Base-by-base conservation (phyloP, 2,888 invertebrate species). In the Yponomeuta malinellus region DNA sequence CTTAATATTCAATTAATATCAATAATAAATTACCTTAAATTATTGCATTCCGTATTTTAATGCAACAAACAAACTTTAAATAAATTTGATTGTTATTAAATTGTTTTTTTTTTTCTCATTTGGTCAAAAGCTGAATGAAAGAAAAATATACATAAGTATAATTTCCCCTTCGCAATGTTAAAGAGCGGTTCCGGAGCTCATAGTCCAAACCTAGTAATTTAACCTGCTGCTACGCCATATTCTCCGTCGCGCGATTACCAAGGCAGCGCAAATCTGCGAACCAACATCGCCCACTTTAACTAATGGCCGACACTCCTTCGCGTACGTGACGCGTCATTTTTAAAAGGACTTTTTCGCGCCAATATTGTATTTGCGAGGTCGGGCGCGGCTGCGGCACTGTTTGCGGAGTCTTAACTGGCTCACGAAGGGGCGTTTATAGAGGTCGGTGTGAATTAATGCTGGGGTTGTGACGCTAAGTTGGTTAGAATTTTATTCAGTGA, bases 311-410 rank as follows among this genome's bases (percentile, higher is more conserved):
- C 86, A 87, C 86, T 80, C 70, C 82, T 63, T 82, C 79, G 82
- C 85, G 92, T 89, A 91, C 91, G 91, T 91, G 91, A 90, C 91
- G 85, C 86, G 88, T 88, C 91, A 92, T 91, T 92, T 92, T 91
- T 92, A 89, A 91, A 89, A 86, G 89, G 92, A 91, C 91, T 92
- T 92, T 92, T 92, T 91, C 91, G 90, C 90, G 83, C 84, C 82
- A 83, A 79, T 82, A 83, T 33, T 23, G 68, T 48, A 68, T 48
- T 68, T 68, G 68, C 43, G 68, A 31, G 43, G 68, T 15, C 33
- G 68, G 37, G n/a, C 33, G 68, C 68, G 68, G 65, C 31, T 65
- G n/a, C 68, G 70, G 76, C 59, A 77, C 79, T 90, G 90, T 90
- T 90, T 90, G 88, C 81, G 75, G 74, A 84, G 29, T 23, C 31